Base-by-base conservation (phyloP, 2,797 vertebrate species). In the Delichon dasypus region DNA sequence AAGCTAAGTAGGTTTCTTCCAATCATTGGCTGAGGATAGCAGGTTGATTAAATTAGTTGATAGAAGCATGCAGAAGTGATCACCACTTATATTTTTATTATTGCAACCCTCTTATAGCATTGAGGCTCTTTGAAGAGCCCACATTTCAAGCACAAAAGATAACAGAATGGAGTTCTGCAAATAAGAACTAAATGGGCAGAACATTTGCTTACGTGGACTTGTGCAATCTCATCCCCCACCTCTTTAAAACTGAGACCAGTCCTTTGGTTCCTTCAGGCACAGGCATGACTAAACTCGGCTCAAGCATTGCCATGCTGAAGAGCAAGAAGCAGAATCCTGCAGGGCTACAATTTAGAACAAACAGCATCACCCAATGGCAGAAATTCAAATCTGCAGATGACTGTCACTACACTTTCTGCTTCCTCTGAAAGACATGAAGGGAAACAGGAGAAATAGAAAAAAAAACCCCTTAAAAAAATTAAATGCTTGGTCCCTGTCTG, bases 331-430 rank as follows among this genome's bases (percentile, higher is more conserved):
- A 74, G 16, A 80, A 73, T 23, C 47, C 22, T 16, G 32, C 50
- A 62, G 19, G 29, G 38, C 58, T 53, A 32, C 45, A 90, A 91
- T 64, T 94, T 2, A 85, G 26, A 93, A 90, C 50, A 93, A 95
- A 95, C 13, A 95, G 85, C 90, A 95, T 88, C 92, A 89, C 65
- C 92, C 92, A 95, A 90, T 30, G 94, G 90, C 62, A 95, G 88
- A 93, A 90, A 94, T 76, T 75, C 44, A 92, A 26, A 90, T 75
- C 48, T 86, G 73, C 77, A 90, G 25, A 45, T n/a, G 48, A 38
- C n/a, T 48, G 23, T 29, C 55, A 44, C 40, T 15, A 12, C 6
- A 77, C 29, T 64, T 77, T 44, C 60, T 65, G 30, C 8, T 17
- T 77, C 23, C 51, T 61, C 68, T 30, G 13, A 32, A 64, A 67